These are phyloP conservation scores for Cosmia trapezina DNA, from an alignment of 2,888 invertebrate genomes.

Conservation along the genomic window DNA sequence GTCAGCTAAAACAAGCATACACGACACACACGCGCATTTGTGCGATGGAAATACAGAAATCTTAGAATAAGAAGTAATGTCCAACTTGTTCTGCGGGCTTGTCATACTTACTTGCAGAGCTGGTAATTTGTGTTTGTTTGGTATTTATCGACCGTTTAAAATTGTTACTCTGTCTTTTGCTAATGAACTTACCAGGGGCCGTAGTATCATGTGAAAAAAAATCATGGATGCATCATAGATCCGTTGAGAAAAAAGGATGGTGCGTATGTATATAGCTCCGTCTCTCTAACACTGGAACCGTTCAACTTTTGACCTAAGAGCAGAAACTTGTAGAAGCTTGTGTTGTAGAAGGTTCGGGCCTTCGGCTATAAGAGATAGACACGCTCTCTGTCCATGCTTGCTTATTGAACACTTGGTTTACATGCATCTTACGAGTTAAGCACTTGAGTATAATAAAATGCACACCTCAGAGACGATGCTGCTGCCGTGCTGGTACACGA, in stretches of 20 bases:
- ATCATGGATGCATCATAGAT: too few relatives aligned
- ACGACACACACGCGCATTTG: conserved; percentile 17
- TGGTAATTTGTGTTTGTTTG: not conserved
- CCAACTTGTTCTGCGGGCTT: too few relatives aligned
- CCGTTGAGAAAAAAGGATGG: too few relatives aligned
- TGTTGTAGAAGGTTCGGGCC: too few relatives aligned
- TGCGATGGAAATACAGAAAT: conserved; percentile 10
- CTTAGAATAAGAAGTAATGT: not conserved
- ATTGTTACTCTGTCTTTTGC: not conserved
- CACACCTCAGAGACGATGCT: conserved; percentile 90
- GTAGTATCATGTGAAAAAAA: too few relatives aligned
- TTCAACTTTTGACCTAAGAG: too few relatives aligned
- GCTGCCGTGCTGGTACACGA: conserved; percentile 85
- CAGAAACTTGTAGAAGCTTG: too few relatives aligned
- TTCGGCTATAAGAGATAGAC: too few relatives aligned
- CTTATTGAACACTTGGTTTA: not conserved
- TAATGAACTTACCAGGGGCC: not conserved
- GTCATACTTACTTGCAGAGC: not conserved
- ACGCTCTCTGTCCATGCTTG: not conserved
- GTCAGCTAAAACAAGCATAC: conserved; percentile 21
- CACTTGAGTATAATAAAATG: not conserved
- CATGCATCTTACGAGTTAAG: not conserved
- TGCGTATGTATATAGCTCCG: too few relatives aligned
- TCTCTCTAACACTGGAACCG: too few relatives aligned
- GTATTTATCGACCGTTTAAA: not conserved